These are phyloP conservation scores for Leucophora obtusa DNA, from an alignment of 2,888 invertebrate genomes.

Conservation along the genomic window DNA sequence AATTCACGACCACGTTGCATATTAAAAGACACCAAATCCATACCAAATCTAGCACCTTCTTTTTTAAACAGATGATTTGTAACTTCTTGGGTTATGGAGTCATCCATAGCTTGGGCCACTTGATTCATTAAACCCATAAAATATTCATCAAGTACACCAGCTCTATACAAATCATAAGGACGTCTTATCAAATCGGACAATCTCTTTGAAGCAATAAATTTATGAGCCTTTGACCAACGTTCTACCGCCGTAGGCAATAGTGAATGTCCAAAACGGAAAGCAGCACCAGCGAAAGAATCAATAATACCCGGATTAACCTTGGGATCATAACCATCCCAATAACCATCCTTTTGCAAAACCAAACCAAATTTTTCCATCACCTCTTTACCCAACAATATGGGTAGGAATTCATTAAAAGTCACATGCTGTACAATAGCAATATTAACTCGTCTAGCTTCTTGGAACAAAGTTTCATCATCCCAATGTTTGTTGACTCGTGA, in stretches of 20 bases:
- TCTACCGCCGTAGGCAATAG: slow-evolving; percentile 93
- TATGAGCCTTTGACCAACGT: slow-evolving; percentile 96
- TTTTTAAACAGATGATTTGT: slow-evolving; percentile 95
- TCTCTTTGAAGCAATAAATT: slow-evolving; percentile 94
- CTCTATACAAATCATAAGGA: slow-evolving; percentile 93
- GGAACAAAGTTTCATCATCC: slow-evolving; percentile 95
- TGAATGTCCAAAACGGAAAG: slow-evolving; percentile 95
- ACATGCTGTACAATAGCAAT: slow-evolving; percentile 93
- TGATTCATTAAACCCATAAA: slow-evolving; percentile 96
- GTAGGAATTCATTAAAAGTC: slow-evolving; percentile 93
- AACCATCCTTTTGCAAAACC: slow-evolving; percentile 87
- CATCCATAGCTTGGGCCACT: slow-evolving; percentile 96
- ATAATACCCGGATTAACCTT: slow-evolving; percentile 93
- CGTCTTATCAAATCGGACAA: slow-evolving; percentile 92
- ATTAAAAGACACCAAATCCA: slow-evolving; percentile 95
- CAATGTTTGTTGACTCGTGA: slow-evolving; percentile 92
- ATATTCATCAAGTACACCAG: slow-evolving; percentile 94
- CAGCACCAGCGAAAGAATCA: slow-evolving; percentile 93
- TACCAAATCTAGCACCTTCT: slow-evolving; percentile 85
- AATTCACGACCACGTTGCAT: slow-evolving; percentile 96
- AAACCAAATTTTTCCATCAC: slow-evolving; percentile 95
- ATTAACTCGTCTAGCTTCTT: slow-evolving; percentile 90
- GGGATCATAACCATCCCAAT: slow-evolving; percentile 83
- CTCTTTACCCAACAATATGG: slow-evolving; percentile 92
- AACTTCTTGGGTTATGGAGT: slow-evolving; percentile 93